Evolutionary conservation across 2,113 vertebrate species (phyloP).

Genomic region (Ifrita kowaldi): DNA sequence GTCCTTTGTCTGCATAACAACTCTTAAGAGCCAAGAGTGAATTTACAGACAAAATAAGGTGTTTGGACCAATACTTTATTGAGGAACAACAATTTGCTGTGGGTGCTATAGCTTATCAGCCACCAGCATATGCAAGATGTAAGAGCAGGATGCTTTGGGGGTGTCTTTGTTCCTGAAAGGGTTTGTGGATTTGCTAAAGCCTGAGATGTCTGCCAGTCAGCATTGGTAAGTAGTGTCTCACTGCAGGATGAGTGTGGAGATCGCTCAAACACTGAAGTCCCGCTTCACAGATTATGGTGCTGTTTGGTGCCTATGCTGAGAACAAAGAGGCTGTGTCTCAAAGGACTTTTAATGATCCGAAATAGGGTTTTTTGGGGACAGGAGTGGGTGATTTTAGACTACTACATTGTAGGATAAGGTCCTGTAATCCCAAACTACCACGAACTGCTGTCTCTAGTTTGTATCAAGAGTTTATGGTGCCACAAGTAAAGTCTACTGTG

Average conservation of each 20-base stretch:
- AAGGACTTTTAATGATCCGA: neutral
- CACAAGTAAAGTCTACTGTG: neutral
- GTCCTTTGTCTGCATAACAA: neutral
- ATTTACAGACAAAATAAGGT: neutral
- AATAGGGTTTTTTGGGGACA: neutral
- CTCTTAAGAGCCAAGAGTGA: neutral
- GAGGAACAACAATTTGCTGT: neutral
- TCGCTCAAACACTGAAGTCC: neutral
- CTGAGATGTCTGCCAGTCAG: neutral
- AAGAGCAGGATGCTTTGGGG: neutral
- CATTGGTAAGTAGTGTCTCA: neutral
- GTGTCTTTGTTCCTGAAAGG: neutral
- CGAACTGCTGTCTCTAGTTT: neutral
- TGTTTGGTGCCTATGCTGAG: fast-evolving
- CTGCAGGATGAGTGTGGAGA: neutral
- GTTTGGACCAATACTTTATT: neutral
- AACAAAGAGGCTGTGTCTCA: neutral
- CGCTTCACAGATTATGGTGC: neutral
- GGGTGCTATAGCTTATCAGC: neutral
- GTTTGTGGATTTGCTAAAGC: neutral
- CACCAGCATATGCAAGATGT: neutral
- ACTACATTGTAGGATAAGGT: fast-evolving
- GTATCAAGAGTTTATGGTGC: neutral
- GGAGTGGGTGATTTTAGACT: neutral
- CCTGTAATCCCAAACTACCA: neutral